phyloP scores from a whole-genome alignment of 1,140 invertebrate species.

The Uloborus diversus region DNA sequence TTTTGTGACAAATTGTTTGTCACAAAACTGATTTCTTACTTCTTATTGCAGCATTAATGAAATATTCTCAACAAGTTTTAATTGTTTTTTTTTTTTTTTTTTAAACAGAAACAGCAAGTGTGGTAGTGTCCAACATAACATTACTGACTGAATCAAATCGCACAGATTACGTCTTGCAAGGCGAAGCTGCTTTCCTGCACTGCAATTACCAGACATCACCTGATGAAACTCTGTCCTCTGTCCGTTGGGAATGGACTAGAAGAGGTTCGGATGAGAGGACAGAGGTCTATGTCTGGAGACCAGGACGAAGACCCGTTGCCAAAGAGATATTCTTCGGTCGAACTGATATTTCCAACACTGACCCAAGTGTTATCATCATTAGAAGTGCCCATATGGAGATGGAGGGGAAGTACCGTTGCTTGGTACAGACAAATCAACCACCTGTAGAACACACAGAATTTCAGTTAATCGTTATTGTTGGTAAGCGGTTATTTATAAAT shows the following conservation, averaged over 20 bases:
- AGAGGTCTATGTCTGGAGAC: constrained; percentile 53
- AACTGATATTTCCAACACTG: constrained; percentile 27
- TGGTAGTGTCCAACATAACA: constrained; percentile 43
- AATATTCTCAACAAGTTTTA: too few relatives aligned
- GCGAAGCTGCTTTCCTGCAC: constrained; percentile 27
- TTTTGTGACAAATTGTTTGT: too few relatives aligned
- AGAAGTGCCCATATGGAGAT: constrained; percentile 46
- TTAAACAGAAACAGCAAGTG: constrained; percentile 22
- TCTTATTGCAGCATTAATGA: too few relatives aligned
- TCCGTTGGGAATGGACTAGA: constrained; percentile 38
- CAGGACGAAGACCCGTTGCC: constrained; percentile 10
- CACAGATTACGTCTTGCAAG: constrained; percentile 40
- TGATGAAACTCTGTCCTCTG: constrained; percentile 39
- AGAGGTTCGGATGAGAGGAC: constrained; percentile 35
- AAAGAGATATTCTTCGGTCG: constrained; percentile 38
- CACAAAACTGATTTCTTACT: too few relatives aligned
- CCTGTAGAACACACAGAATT: constrained; percentile 26
- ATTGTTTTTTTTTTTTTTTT: not conserved
- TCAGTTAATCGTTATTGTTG: constrained; percentile 40
- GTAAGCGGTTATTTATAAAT: too few relatives aligned
- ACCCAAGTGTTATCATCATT: constrained; percentile 30
- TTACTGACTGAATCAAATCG: constrained; percentile 42
- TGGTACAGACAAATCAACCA: constrained; percentile 43
- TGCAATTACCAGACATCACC: constrained; percentile 40
- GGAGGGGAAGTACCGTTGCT: constrained; percentile 45